Conservation (phyloP, 2,888 invertebrate genomes). For the Cantharis flavilabris region DNA sequence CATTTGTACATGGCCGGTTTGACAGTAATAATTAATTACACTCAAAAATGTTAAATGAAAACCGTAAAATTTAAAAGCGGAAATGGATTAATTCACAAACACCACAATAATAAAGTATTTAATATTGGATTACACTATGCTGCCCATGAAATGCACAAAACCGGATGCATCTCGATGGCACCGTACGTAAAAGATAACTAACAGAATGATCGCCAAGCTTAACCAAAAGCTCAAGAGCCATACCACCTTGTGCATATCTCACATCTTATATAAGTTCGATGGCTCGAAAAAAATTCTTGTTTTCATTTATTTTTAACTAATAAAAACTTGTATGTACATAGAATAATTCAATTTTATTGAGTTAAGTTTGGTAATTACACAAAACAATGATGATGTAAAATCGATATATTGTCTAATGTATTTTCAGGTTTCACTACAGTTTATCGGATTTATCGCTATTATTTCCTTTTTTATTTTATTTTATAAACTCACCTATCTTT, state of each 20-base stretch:
- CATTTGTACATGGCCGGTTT: not conserved
- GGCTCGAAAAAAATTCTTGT: not conserved
- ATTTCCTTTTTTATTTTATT: not conserved
- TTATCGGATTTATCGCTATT: not conserved
- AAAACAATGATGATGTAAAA: not conserved
- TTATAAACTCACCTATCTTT: not conserved
- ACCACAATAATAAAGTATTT: not conserved
- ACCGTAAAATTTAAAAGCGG: not conserved
- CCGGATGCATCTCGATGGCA: not conserved
- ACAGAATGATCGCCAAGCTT: constrained; percentile 2
- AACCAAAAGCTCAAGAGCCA: not conserved
- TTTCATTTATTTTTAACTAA: not conserved
- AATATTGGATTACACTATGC: not conserved
- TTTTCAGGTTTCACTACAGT: not conserved
- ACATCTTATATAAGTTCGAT: constrained; percentile 3
- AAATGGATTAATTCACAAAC: not conserved
- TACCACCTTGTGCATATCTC: constrained; percentile 14
- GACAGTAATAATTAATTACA: not conserved
- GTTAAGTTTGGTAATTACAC: not conserved
- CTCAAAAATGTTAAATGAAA: not conserved
- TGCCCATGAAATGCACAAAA: not conserved
- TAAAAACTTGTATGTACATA: not conserved
- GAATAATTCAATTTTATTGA: not conserved
- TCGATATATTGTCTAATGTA: not conserved
- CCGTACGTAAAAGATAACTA: not conserved